Evolutionary conservation across 2,113 vertebrate species (phyloP).

Genomic region (Halichoerus grypus): DNA sequence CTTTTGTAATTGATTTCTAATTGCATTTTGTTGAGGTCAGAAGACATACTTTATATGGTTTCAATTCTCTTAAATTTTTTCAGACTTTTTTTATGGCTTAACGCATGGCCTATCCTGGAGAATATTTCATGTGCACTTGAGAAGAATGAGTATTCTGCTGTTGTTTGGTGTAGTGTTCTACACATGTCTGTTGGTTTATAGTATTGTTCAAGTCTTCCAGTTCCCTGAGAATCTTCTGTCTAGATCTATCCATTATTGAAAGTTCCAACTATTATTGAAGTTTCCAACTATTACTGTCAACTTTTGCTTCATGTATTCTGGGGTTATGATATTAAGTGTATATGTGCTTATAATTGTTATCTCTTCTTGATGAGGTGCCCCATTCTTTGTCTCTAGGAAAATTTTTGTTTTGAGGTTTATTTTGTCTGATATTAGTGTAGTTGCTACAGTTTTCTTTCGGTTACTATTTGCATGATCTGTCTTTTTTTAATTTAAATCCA

Average conservation of each 20-base stretch:
- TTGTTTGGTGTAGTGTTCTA: not conserved
- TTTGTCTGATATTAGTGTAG: not conserved
- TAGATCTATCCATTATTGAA: not conserved
- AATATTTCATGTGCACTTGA: not conserved
- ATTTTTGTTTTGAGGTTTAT: not conserved
- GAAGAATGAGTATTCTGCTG: not conserved
- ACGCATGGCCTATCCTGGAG: not conserved
- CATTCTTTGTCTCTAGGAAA: not conserved
- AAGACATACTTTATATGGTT: not conserved
- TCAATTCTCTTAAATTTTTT: not conserved
- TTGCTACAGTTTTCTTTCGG: not conserved
- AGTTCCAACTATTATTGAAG: not conserved
- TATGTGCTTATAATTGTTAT: not conserved
- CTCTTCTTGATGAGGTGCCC: not conserved
- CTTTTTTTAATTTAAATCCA: not conserved
- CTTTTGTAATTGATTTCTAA: not conserved
- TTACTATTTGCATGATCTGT: not conserved
- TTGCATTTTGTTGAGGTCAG: not conserved
- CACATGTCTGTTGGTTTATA: not conserved
- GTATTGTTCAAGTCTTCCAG: not conserved
- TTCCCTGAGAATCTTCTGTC: not conserved
- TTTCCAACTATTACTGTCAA: not conserved
- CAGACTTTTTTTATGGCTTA: not conserved
- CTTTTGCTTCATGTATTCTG: not conserved
- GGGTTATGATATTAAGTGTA: not conserved